Percentiles rank a stretch among this genome's conserved stretches.
Conservation (phyloP, 2,888 invertebrate genomes). For the Caenorhabditis imperialis region DNA sequence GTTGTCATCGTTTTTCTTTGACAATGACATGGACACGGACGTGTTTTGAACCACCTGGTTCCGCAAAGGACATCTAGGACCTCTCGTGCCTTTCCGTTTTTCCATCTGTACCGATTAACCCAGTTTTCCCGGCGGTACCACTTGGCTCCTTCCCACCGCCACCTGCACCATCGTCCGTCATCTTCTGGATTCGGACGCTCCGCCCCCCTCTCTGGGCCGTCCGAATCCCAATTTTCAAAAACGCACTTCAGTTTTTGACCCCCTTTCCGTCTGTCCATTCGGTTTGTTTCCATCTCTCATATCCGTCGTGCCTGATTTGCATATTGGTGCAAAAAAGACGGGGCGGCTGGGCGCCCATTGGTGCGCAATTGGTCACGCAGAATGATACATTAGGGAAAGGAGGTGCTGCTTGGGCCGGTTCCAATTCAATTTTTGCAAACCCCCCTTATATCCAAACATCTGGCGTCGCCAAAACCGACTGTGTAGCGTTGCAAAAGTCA, state of each 20-base stretch:
- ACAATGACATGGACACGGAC: slow-evolving; percentile 10
- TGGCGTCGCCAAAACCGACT: slow-evolving; percentile 27
- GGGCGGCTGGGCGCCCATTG: slow-evolving; percentile 41
- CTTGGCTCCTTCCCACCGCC: slow-evolving; percentile 42
- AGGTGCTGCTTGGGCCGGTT: slow-evolving; percentile 39
- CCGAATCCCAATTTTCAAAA: slow-evolving; percentile 31
- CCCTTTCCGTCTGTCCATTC: slow-evolving; percentile 7
- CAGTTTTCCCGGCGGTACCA: slow-evolving; percentile 42
- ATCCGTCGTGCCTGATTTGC: slow-evolving; percentile 40
- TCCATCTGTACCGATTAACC: slow-evolving; percentile 43
- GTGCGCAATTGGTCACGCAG: slow-evolving; percentile 54
- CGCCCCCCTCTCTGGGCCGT: slow-evolving; percentile 15
- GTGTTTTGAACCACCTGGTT: slow-evolving; percentile 50
- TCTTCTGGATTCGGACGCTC: slow-evolving; percentile 12
- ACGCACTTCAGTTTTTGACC: too few species aligned
- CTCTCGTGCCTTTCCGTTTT: slow-evolving; percentile 6
- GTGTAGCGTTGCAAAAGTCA: slow-evolving; percentile 26
- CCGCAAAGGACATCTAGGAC: slow-evolving; percentile 31
- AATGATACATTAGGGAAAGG: slow-evolving; percentile 52
- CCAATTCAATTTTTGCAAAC: slow-evolving; percentile 42
- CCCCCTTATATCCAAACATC: slow-evolving; percentile 49
- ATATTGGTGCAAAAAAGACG: slow-evolving; percentile 47
- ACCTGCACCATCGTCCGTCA: slow-evolving; percentile 32
- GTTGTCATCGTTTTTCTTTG: slow-evolving; percentile 23
- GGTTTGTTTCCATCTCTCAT: slow-evolving; percentile 35